Evolutionary conservation across 2,113 vertebrate species (phyloP).

Genomic region (Heterochromis multidens): DNA sequence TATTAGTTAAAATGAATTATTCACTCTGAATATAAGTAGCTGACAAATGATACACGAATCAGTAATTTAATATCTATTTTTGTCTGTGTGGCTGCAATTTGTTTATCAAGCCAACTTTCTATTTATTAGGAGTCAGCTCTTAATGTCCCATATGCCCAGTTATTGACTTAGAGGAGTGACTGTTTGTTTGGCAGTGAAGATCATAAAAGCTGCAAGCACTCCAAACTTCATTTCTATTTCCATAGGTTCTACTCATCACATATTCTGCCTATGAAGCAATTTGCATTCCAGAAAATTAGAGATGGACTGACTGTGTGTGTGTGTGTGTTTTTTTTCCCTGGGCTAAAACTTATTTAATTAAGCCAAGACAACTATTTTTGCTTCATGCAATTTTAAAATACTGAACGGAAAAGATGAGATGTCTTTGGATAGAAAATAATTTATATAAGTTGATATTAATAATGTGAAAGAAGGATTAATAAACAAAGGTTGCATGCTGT

Average conservation of each 20-base stretch:
- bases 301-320: background rate
- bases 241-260: conserved; percentile 11
- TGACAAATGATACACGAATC: background rate
- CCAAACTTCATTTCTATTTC: background rate
- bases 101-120: background rate
- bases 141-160: background rate
- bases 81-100: background rate
- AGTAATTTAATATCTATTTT: background rate
- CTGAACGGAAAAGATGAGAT: background rate
- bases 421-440: rapidly evolving
- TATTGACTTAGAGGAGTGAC: background rate
- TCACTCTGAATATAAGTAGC: background rate
- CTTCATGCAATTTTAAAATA: background rate
- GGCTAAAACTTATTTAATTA: background rate
- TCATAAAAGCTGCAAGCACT: background rate
- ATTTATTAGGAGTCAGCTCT: background rate
- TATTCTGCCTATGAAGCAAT: conserved; percentile 18
- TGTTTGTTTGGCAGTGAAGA: conserved; percentile 3
- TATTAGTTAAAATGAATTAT: background rate
- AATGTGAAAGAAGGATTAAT: background rate
- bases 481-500: background rate
- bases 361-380: background rate
- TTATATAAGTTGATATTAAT: background rate
- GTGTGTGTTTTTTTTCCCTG: background rate
- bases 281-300: conserved; percentile 5